Base-by-base conservation (phyloP, 2,888 invertebrate genomes). In the Drosophila kanekoi region DNA sequence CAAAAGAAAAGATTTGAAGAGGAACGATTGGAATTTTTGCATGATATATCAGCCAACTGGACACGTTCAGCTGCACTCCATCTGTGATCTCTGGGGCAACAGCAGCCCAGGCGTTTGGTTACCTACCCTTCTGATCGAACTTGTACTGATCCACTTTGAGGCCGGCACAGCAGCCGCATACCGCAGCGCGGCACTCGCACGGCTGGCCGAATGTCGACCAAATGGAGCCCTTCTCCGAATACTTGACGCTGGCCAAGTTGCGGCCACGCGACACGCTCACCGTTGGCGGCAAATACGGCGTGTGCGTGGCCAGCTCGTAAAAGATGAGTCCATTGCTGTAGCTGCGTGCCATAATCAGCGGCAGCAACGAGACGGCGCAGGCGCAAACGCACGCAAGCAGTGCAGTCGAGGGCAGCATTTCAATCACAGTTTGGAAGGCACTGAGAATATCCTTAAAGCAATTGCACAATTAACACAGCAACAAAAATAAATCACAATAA, bases 111-210 rank as follows among this genome's bases (percentile, higher is more conserved):
- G 28, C 28, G 8, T 8, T 8, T 23, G 28, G 8, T n/a, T 5
- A 81, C 90, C 66, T 83, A 91, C 91, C 88, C 81, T 91, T 92
- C 62, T 91, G 90, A 78, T 92, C 86, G 49, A 91, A 92, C 72
- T 94, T 94, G 66, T 96, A 93, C 38, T 94, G 93, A 62, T 94
- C 93, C 64, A 96, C 93, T 77, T 95, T 94, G 74, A 96, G 93
- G n/a, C 96, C 96, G 3, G 95, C 94, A 83, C 96, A 96, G 89
- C 96, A 96, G 48, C 94, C 94, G 84, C 96, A 96, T 51, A 93
- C 92, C 0, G 94, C 89, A 4, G 93, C 93, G 16, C 93, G 92
- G 84, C 96, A 96, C 9, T 93, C 92, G 77, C 92, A 92, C 23
- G 90, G 91, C 73, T 90, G 87, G 0, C 91, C 91, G 38, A 91